These are phyloP conservation scores for Oligia fasciuncula DNA, from an alignment of 2,888 invertebrate species.

Conservation along the genomic window DNA sequence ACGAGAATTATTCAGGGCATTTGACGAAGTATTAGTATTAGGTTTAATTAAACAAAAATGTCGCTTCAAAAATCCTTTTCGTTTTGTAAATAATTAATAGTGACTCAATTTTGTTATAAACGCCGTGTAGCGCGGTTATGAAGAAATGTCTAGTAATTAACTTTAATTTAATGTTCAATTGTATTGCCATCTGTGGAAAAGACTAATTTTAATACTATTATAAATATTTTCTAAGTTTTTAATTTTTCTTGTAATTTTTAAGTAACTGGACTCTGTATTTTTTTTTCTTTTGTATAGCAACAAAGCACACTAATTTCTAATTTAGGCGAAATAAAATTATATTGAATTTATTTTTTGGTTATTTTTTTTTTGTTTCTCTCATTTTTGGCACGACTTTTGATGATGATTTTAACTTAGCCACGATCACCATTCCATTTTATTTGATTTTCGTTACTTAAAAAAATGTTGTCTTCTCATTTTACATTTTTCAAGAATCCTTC, in stretches of 20 bases:
- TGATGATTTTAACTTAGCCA: not conserved
- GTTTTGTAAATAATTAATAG: constrained; percentile 54
- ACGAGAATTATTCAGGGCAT: not conserved
- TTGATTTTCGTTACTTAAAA: too few relatives aligned
- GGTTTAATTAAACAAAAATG: constrained; percentile 20
- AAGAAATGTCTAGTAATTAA: constrained; percentile 44
- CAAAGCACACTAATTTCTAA: constrained; percentile 67
- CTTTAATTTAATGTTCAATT: constrained; percentile 86
- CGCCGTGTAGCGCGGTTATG: constrained; percentile 26
- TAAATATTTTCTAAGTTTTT: constrained; percentile 77
- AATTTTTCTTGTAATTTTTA: constrained; percentile 67
- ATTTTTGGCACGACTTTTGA: not conserved
- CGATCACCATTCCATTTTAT: too few relatives aligned
- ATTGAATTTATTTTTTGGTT: constrained; percentile 63
- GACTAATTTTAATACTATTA: constrained; percentile 84
- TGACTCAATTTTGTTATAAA: constrained; percentile 52
- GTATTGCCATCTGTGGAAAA: constrained; percentile 88
- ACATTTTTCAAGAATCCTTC: not conserved
- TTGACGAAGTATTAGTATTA: constrained; percentile 35
- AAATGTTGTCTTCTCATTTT: not conserved
- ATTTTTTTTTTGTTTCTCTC: constrained; percentile 30
- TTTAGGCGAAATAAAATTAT: constrained; percentile 67
- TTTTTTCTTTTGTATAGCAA: constrained; percentile 64
- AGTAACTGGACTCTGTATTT: constrained; percentile 63
- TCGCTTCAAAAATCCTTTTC: constrained; percentile 36